phyloP scores from a whole-genome alignment of 92 coral and sea anemone genomes.

The Porites evermanni region DNA sequence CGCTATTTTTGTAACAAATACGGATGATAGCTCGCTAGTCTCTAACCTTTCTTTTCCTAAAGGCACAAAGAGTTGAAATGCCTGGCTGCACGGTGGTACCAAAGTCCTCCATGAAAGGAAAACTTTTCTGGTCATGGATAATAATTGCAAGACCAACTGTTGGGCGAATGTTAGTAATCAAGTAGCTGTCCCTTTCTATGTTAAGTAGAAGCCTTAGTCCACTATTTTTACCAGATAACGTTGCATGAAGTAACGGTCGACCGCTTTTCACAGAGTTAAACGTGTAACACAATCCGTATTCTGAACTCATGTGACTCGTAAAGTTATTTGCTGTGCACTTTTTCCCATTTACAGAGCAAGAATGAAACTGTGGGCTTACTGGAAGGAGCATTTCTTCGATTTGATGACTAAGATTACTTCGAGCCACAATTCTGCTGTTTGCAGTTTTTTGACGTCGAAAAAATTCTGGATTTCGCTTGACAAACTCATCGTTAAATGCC shows the following conservation, averaged over 20 bases:
- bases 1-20: not conserved
- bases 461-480: constrained; percentile 7
- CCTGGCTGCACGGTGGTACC: constrained; percentile 78
- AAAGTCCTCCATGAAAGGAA: constrained; percentile 61
- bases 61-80: constrained; percentile 61
- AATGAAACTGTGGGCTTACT: not conserved
- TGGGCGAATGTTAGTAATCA: not conserved
- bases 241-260: constrained; percentile 11
- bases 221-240: constrained; percentile 39
- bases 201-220: constrained; percentile 63
- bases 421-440: not conserved
- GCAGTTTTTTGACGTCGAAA: not conserved
- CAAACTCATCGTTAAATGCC: not conserved
- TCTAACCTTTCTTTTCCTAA: constrained; percentile 59
- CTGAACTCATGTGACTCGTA: constrained; percentile 17
- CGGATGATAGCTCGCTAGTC: not conserved
- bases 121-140: constrained; percentile 68
- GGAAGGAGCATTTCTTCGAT: constrained; percentile 59
- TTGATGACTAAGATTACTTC: constrained; percentile 15
- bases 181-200: constrained; percentile 57
- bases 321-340: constrained; percentile 48
- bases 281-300: constrained; percentile 60
- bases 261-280: constrained; percentile 56
- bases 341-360: constrained; percentile 45
- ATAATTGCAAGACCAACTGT: constrained; percentile 63